Percentiles rank a stretch among this genome's conserved stretches.
Conservation (phyloP, 64 coral and sea anemone species). For the Stichodactyla mertensii region DNA sequence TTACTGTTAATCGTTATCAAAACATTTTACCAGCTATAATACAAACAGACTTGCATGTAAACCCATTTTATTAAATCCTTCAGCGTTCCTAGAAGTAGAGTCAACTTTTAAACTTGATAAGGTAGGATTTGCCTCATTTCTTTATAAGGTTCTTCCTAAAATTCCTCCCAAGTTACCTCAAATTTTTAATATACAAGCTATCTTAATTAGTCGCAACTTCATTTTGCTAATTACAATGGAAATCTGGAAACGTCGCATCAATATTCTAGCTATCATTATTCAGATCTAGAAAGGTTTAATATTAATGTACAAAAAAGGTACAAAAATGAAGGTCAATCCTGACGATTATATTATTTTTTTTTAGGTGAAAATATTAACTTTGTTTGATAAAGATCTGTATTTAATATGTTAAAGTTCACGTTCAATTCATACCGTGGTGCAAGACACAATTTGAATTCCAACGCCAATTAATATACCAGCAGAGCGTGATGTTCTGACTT, state of each 20-base stretch:
- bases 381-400: not conserved
- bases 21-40: not conserved
- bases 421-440: not conserved
- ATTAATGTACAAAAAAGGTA: not conserved
- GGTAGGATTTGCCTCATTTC: not conserved
- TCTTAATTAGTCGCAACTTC: not conserved
- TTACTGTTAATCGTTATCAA: not conserved
- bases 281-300: not conserved
- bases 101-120: not conserved
- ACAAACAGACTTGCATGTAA: not conserved
- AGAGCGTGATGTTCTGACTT: constrained; percentile 5
- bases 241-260: not conserved
- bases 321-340: not conserved
- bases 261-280: not conserved
- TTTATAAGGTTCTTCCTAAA: not conserved
- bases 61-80: not conserved
- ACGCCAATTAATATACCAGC: not conserved
- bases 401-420: not conserved
- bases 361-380: not conserved
- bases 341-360: not conserved
- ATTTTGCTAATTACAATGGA: not conserved
- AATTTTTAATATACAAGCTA: not conserved
- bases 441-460: not conserved
- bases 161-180: not conserved
- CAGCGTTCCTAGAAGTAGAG: not conserved